Conservation (phyloP, 2,797 vertebrate species). For the Champsocephalus esox region DNA sequence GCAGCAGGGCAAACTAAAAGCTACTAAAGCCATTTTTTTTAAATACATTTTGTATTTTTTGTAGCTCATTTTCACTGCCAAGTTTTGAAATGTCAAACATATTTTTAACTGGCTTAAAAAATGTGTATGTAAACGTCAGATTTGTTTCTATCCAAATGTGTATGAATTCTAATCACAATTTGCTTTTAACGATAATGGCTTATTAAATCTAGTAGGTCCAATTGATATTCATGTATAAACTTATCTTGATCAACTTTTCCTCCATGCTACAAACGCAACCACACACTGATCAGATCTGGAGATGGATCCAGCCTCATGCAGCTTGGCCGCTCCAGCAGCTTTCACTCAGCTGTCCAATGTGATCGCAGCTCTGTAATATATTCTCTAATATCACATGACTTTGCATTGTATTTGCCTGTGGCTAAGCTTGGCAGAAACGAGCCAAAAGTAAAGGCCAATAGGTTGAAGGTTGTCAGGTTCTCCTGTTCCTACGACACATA, state of each 20-base stretch:
- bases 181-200: neutral
- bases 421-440: slow-evolving; percentile 61
- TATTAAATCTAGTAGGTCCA: neutral
- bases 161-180: neutral
- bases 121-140: neutral
- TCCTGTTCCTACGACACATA: slow-evolving; percentile 57
- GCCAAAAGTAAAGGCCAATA: slow-evolving; percentile 53
- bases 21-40: neutral
- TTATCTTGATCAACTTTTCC: slow-evolving; percentile 11
- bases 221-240: slow-evolving; percentile 3
- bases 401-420: slow-evolving; percentile 64
- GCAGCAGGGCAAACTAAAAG: slow-evolving; percentile 10
- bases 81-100: neutral
- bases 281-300: slow-evolving; percentile 41
- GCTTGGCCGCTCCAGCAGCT: slow-evolving; percentile 24
- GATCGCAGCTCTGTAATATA: slow-evolving; percentile 56
- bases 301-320: slow-evolving; percentile 40
- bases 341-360: slow-evolving; percentile 48
- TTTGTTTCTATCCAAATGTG: neutral
- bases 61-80: neutral
- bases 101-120: slow-evolving; percentile 1
- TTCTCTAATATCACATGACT: slow-evolving; percentile 65
- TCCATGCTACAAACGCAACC: slow-evolving; percentile 23
- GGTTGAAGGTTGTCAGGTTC: slow-evolving; percentile 56
- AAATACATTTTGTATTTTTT: neutral